phyloP scores from a whole-genome alignment of 2,113 vertebrate species.

The Malurus elegans region DNA sequence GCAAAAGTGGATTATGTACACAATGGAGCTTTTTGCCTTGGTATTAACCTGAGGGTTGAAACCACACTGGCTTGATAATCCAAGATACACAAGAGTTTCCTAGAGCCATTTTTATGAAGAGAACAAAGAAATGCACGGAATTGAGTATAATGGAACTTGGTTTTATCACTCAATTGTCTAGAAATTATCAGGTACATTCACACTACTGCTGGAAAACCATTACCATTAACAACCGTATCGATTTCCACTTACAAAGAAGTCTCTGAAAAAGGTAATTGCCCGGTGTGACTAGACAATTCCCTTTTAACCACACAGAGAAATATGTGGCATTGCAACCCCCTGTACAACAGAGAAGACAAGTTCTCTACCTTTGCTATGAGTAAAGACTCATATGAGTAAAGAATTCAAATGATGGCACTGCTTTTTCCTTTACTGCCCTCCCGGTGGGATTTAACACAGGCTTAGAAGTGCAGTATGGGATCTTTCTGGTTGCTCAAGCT shows the following conservation, averaged over 20 bases:
- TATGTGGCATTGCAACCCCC: not conserved
- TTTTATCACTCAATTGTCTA: conserved; percentile 29
- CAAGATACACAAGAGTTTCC: not conserved
- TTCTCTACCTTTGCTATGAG: not conserved
- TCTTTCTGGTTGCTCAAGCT: not conserved
- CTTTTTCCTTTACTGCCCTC: not conserved
- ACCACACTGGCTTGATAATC: not conserved
- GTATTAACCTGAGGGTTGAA: not conserved
- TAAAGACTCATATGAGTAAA: not conserved
- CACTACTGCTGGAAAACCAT: not conserved
- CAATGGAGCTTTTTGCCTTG: not conserved
- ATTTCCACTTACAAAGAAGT: conserved; percentile 30
- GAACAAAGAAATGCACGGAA: not conserved
- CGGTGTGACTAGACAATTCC: conserved; percentile 12
- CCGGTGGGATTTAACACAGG: not conserved
- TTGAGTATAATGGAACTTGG: not conserved
- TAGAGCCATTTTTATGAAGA: not conserved
- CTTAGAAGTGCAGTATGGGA: not conserved
- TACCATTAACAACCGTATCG: conserved; percentile 31
- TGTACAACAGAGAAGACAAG: not conserved
- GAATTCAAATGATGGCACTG: not conserved
- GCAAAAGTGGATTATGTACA: not conserved
- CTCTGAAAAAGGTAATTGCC: not conserved
- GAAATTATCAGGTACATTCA: conserved; percentile 39
- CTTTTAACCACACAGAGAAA: not conserved